A percentile compares a stretch with the other conserved stretches of the same genome.
phyloP scores from a whole-genome alignment of 1,140 invertebrate genomes.

The Drosophila truncata region DNA sequence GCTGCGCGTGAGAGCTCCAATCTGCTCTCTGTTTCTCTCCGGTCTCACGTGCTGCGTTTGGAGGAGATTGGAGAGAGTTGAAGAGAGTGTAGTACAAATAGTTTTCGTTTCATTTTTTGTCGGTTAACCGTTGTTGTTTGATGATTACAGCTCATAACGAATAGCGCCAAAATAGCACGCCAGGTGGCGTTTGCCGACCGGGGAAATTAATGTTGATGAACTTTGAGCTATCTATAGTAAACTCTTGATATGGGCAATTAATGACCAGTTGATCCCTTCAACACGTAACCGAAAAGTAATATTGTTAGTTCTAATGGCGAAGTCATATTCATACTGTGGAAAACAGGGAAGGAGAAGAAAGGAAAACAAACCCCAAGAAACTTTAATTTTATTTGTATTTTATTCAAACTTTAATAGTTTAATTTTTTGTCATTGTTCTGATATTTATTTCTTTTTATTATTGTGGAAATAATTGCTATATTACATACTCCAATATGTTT shows the following conservation, averaged over 20 bases:
- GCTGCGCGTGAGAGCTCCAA: slow-evolving; percentile 50
- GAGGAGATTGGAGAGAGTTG: slow-evolving; percentile 5
- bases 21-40: slow-evolving; percentile 32
- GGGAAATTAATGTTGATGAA: background rate
- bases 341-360: background rate
- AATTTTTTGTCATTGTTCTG: background rate
- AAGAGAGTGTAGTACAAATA: slow-evolving; percentile 29
- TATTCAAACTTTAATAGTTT: background rate
- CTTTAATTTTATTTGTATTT: background rate
- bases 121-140: slow-evolving; percentile 50
- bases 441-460: background rate
- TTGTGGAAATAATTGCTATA: background rate
- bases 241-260: background rate
- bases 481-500: background rate
- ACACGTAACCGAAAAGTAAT: background rate
- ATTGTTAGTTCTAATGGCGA: background rate
- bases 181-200: slow-evolving; percentile 26
- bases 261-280: background rate
- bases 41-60: slow-evolving; percentile 33
- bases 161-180: slow-evolving; percentile 29
- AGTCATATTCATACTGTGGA: no score
- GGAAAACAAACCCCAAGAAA: background rate
- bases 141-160: slow-evolving; percentile 40
- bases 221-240: background rate
- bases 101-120: slow-evolving; percentile 42